Conservation (phyloP, 2,797 vertebrate species). For the Acanthurus tractus region DNA sequence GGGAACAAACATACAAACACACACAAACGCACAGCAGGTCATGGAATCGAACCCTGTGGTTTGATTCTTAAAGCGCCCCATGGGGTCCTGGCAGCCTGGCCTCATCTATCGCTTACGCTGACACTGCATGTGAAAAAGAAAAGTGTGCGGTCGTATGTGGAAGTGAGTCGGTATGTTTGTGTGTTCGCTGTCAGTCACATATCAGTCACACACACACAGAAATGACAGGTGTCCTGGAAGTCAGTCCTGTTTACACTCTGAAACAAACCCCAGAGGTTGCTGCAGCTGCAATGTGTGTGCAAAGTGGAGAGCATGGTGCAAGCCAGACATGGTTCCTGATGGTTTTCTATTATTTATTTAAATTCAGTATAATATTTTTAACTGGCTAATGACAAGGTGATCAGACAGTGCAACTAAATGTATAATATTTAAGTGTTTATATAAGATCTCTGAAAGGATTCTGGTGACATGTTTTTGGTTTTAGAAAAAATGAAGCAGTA, state of each 20-base stretch:
- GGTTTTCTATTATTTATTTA: neutral
- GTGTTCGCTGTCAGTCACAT: constrained; percentile 48
- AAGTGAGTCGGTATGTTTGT: constrained; percentile 37
- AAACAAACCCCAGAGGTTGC: constrained; percentile 16
- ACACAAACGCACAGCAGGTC: constrained; percentile 20
- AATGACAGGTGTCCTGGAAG: constrained; percentile 47
- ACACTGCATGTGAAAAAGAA: constrained; percentile 32
- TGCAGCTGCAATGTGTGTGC: neutral
- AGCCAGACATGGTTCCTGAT: neutral
- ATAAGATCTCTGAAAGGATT: neutral
- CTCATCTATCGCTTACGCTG: constrained; percentile 41
- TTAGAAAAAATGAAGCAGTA: neutral
- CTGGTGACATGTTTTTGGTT: neutral
- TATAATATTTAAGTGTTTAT: too few species aligned
- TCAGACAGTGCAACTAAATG: too few species aligned
- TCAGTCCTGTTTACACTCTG: constrained; percentile 22
- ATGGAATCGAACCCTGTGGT: constrained; percentile 38
- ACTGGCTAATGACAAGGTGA: too few species aligned
- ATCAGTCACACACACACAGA: constrained; percentile 28
- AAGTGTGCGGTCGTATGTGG: constrained; percentile 16
- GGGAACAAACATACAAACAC: constrained; percentile 46
- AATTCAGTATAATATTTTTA: too few species aligned
- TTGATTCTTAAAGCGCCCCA: constrained; percentile 49
- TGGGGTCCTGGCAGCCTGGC: constrained; percentile 45
- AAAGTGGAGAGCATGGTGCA: neutral